phyloP scores from a whole-genome alignment of 2,888 invertebrate genomes.

The Lissocephala sabroskyi region DNA sequence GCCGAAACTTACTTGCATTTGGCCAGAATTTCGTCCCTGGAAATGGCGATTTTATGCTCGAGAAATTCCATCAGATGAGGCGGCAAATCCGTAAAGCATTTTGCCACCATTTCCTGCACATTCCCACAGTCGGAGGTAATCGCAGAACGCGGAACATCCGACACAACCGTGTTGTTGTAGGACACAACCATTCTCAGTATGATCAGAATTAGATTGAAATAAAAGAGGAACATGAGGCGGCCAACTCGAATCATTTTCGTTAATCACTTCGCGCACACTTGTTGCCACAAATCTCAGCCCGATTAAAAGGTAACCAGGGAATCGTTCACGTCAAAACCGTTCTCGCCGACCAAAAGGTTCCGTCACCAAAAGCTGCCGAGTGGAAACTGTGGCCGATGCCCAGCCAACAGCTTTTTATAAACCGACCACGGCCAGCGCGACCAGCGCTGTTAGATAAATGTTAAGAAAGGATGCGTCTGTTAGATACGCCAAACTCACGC shows the following conservation, averaged over 20 bases:
- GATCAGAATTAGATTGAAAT: too few species aligned
- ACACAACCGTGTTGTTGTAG: too few species aligned
- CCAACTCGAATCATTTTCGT: too few species aligned
- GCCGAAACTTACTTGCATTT: slow-evolving; percentile 71
- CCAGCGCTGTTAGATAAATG: slow-evolving; percentile 23
- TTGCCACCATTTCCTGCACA: slow-evolving; percentile 66
- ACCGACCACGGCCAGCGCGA: too few species aligned
- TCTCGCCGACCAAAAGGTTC: slow-evolving; percentile 15
- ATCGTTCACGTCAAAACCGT: too few species aligned
- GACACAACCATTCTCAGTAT: too few species aligned
- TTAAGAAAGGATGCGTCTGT: slow-evolving; percentile 17
- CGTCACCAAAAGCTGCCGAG: background rate
- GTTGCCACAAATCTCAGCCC: slow-evolving; percentile 9
- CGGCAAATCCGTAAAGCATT: slow-evolving; percentile 69
- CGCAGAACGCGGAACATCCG: too few species aligned
- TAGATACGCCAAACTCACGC: slow-evolving; percentile 24
- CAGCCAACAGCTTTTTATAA: background rate
- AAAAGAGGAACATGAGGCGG: too few species aligned
- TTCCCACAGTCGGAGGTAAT: too few species aligned
- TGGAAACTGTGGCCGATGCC: background rate
- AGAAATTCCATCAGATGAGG: slow-evolving; percentile 69
- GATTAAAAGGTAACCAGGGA: too few species aligned
- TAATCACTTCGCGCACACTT: slow-evolving; percentile 21
- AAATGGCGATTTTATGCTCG: slow-evolving; percentile 66
- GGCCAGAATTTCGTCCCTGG: slow-evolving; percentile 63